phyloP scores from a whole-genome alignment of 2,888 invertebrate species.

The Plagiodera versicolora region DNA sequence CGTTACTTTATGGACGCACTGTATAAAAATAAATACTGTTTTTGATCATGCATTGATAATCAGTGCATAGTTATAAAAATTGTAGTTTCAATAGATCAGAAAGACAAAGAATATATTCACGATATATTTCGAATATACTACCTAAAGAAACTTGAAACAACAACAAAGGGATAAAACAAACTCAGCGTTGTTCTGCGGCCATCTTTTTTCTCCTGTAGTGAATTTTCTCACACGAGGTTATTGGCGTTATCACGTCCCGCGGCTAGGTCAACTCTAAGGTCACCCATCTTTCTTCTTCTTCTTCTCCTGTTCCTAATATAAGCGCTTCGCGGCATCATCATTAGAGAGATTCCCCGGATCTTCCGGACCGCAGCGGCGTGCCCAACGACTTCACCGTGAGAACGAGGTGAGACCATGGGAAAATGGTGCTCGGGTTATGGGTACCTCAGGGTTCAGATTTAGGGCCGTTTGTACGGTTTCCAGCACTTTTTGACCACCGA shows the following conservation, averaged over 20 bases:
- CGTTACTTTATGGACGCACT: no score
- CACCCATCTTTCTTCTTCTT: conserved; percentile 20
- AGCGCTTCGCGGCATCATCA: conserved; percentile 18
- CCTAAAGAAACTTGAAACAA: no score
- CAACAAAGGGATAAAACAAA: no score
- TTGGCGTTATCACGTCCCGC: conserved; percentile 38
- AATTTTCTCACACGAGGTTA: conserved; percentile 45
- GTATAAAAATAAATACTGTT: no score
- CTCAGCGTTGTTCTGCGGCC: no score
- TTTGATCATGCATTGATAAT: no score
- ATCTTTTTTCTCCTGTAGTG: conserved; percentile 13
- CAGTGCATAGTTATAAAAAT: no score
- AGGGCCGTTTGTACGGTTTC: neutral
- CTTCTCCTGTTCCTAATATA: neutral
- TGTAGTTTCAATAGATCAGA: no score
- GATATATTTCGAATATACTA: no score
- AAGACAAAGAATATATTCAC: no score
- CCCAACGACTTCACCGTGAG: neutral
- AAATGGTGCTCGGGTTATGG: neutral
- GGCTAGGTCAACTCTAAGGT: conserved; percentile 38
- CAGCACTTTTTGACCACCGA: no score
- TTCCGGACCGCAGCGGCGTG: conserved; percentile 1
- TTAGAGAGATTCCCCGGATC: conserved; percentile 19
- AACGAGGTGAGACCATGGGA: neutral
- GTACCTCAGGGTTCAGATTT: conserved; percentile 6